Conservation (phyloP, 1,140 invertebrate species). For the Leptoteleia sp. region DNA sequence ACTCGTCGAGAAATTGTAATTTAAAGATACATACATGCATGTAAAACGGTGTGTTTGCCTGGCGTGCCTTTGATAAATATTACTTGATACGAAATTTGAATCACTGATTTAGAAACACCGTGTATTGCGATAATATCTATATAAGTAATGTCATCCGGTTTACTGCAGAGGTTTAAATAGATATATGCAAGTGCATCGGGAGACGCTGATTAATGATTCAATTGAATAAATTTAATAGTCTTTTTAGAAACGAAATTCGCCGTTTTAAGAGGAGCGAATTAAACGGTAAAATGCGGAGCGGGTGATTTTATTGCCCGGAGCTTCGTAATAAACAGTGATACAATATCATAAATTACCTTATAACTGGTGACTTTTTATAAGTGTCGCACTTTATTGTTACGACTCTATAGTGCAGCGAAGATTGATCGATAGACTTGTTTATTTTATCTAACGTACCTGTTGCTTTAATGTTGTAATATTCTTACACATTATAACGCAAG, state of each 20-base stretch:
- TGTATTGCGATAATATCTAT: constrained; percentile 22
- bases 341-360: neutral
- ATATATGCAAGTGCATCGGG: too few species aligned
- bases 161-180: too few species aligned
- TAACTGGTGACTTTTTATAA: neutral
- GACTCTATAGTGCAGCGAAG: constrained; percentile 26
- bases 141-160: too few species aligned
- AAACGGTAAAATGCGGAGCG: too few species aligned
- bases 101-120: constrained; percentile 41
- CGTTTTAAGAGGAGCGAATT: too few species aligned
- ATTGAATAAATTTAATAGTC: too few species aligned
- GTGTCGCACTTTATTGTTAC: too few species aligned
- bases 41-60: constrained; percentile 50
- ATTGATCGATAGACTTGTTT: constrained; percentile 32
- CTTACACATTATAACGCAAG: constrained; percentile 21
- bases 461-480: constrained; percentile 39
- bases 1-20: constrained; percentile 57
- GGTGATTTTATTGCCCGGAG: too few species aligned
- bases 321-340: neutral
- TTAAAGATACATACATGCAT: constrained; percentile 60
- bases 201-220: too few species aligned
- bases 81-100: constrained; percentile 61
- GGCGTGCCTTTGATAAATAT: constrained; percentile 55
- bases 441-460: constrained; percentile 40
- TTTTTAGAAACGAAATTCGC: too few species aligned